Evolutionary conservation across 1,140 invertebrate species (phyloP).

Genomic region (Dermatophagoides farinae): DNA sequence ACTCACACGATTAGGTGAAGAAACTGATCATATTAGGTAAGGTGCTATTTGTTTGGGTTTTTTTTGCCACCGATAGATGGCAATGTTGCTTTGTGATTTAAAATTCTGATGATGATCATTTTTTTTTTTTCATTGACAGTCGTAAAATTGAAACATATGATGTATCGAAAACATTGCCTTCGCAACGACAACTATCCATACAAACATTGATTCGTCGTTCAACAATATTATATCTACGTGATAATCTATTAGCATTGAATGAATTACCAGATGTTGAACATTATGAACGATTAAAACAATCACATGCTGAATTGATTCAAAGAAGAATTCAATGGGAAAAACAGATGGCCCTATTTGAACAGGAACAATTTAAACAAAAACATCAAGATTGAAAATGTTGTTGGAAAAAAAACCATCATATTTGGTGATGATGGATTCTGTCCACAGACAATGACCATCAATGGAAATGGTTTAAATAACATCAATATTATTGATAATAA

Average conservation of each 20-base stretch:
- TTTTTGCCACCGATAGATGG: too few relatives aligned
- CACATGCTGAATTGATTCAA: constrained; percentile 12
- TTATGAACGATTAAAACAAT: constrained; percentile 38
- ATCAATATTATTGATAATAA: constrained; percentile 10
- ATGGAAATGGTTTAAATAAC: background rate
- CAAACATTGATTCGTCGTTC: constrained; percentile 42
- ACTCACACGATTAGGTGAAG: constrained; percentile 63
- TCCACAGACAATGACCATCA: background rate
- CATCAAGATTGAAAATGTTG: too few relatives aligned
- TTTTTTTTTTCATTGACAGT: too few relatives aligned
- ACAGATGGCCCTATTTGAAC: constrained; percentile 12
- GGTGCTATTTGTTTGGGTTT: too few relatives aligned
- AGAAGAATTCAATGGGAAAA: constrained; percentile 17
- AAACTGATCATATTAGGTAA: constrained; percentile 48
- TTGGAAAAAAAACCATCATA: too few relatives aligned
- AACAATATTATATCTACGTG: constrained; percentile 39
- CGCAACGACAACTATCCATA: constrained; percentile 28
- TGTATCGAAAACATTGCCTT: too few relatives aligned
- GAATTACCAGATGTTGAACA: constrained; percentile 45
- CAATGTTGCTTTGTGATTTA: too few relatives aligned
- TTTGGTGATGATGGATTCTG: too few relatives aligned
- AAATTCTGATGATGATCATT: too few relatives aligned
- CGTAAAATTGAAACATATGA: too few relatives aligned
- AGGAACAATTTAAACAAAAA: background rate
- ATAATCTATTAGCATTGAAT: constrained; percentile 45